Evolutionary conservation across 2,888 invertebrate species (phyloP).

Genomic region (Drosophila anomelani): DNA sequence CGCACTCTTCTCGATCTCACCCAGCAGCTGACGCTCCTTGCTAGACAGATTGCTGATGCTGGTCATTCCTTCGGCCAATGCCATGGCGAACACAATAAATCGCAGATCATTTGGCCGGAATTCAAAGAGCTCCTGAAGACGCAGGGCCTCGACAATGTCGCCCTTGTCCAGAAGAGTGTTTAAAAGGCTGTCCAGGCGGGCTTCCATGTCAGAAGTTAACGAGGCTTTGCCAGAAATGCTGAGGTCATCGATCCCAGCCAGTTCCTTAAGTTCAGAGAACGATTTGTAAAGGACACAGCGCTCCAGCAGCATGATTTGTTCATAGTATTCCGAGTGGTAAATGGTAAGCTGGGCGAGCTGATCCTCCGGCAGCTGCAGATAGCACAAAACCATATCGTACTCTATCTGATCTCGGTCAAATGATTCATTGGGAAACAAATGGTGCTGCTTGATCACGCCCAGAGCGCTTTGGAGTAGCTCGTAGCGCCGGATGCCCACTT

Average conservation of each 20-base stretch:
- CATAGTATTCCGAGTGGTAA: slow-evolving; percentile 84
- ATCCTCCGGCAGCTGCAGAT: slow-evolving; percentile 69
- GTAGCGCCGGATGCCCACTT: slow-evolving; percentile 85
- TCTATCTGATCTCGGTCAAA: slow-evolving; percentile 84
- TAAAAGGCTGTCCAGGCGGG: slow-evolving; percentile 84
- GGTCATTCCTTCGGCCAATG: slow-evolving; percentile 87
- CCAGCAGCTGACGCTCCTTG: slow-evolving; percentile 87
- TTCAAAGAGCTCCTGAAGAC: slow-evolving; percentile 85
- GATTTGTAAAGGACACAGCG: slow-evolving; percentile 84
- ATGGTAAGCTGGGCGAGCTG: slow-evolving; percentile 59
- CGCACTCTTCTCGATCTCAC: slow-evolving; percentile 83
- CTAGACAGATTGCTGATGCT: slow-evolving; percentile 87
- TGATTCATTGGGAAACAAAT: slow-evolving; percentile 83
- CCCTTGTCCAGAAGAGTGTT: slow-evolving; percentile 86
- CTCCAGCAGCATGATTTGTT: slow-evolving; percentile 83
- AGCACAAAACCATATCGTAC: slow-evolving; percentile 83
- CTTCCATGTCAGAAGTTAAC: slow-evolving; percentile 77
- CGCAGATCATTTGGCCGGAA: slow-evolving; percentile 86
- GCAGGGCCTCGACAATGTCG: slow-evolving; percentile 86
- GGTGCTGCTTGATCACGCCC: slow-evolving; percentile 83
- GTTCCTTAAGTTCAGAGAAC: slow-evolving; percentile 83
- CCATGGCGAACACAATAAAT: slow-evolving; percentile 87
- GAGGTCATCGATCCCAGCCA: slow-evolving; percentile 84
- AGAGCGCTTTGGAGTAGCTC: slow-evolving; percentile 83
- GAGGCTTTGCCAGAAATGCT: slow-evolving; percentile 74